Evolutionary conservation across 2,797 vertebrate genomes (phyloP).

Genomic region (Danio jaintianensis): DNA sequence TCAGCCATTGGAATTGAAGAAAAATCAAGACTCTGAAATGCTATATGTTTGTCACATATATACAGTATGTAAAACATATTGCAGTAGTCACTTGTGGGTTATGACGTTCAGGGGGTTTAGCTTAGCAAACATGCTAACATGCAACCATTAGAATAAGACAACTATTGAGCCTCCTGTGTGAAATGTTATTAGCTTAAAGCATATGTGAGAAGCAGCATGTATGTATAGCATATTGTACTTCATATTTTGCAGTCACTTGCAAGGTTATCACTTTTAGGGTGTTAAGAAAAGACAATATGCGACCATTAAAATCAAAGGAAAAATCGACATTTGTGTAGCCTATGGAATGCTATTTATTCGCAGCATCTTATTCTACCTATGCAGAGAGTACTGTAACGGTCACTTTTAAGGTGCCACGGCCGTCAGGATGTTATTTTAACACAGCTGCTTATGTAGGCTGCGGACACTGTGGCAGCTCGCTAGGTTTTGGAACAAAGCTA

Average conservation of each 20-base stretch:
- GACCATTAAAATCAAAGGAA: neutral
- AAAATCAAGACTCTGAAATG: no score
- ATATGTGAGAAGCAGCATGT: neutral
- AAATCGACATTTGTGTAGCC: neutral
- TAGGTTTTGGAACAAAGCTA: conserved; percentile 33
- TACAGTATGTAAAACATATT: no score
- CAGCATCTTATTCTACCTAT: neutral
- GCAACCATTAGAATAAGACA: no score
- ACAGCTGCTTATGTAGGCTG: neutral
- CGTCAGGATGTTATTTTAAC: neutral
- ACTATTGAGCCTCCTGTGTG: no score
- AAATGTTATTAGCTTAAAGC: no score
- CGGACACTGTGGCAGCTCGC: conserved; percentile 13
- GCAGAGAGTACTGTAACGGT: neutral
- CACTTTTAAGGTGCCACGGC: neutral
- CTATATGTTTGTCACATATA: no score
- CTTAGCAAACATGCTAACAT: no score
- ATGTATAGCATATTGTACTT: neutral
- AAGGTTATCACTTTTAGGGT: neutral
- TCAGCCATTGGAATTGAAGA: no score
- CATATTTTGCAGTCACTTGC: no score
- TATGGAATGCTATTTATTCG: neutral
- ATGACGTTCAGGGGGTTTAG: no score
- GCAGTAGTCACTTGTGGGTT: no score
- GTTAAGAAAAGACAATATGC: neutral